Percentiles rank a stretch among this genome's conserved stretches.
These are phyloP conservation scores for Pholis gunnellus DNA, from an alignment of 2,113 vertebrate species.

Conservation along the genomic window DNA sequence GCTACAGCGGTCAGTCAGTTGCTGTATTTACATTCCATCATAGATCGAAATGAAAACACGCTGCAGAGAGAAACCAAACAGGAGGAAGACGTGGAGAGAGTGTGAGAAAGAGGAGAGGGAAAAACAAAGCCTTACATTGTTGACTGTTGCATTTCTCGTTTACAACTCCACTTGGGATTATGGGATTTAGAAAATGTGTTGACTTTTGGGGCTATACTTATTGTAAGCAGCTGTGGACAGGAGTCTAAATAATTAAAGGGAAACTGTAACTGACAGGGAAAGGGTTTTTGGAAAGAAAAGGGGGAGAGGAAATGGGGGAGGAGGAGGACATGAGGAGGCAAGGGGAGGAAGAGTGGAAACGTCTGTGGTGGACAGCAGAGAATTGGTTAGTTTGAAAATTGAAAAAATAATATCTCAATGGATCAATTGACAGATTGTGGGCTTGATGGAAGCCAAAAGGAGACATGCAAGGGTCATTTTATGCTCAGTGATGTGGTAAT, in stretches of 20 bases:
- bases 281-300: conserved; percentile 12
- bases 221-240: conserved; percentile 65
- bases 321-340: background rate
- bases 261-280: conserved; percentile 24
- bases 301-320: background rate
- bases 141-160: conserved; percentile 50
- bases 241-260: conserved; percentile 42
- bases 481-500: background rate
- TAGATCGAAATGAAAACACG: conserved; percentile 57
- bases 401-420: conserved; percentile 15
- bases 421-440: background rate
- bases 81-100: conserved; percentile 20
- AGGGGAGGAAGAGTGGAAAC: background rate
- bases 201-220: conserved; percentile 58
- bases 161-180: conserved; percentile 50
- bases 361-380: background rate
- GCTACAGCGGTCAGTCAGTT: conserved; percentile 18
- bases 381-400: background rate
- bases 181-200: conserved; percentile 52
- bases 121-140: conserved; percentile 66
- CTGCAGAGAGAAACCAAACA: conserved; percentile 9
- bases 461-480: background rate
- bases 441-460: background rate
- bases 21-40: conserved; percentile 66
- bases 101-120: conserved; percentile 25